A percentile compares a stretch with the other conserved stretches of the same genome.
Conservation (phyloP, 1,140 invertebrate species). For the Nixonia krombeini region DNA sequence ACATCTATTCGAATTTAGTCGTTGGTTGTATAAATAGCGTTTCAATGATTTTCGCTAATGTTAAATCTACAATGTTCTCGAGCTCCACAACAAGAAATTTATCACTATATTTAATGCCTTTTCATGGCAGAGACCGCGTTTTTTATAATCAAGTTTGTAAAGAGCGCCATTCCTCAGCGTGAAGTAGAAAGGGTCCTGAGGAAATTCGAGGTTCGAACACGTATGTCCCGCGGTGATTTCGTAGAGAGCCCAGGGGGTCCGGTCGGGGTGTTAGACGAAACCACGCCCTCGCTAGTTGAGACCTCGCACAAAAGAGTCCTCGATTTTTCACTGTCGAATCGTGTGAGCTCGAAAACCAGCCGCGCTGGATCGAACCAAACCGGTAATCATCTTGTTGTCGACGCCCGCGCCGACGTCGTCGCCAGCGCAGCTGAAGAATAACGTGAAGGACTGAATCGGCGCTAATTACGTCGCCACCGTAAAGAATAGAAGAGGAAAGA, state of each 20-base stretch:
- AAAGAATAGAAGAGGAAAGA: conserved; percentile 13
- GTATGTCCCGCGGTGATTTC: conserved; percentile 22
- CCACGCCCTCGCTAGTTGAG: conserved; percentile 37
- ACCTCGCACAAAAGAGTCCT: conserved; percentile 31
- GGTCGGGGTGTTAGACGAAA: conserved; percentile 25
- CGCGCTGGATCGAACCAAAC: conserved; percentile 20
- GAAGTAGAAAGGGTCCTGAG: conserved; percentile 7
- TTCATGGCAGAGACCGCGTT: background rate
- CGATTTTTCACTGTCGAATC: conserved; percentile 54
- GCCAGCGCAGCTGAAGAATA: conserved; percentile 50
- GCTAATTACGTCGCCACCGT: conserved; percentile 53
- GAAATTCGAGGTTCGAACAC: conserved; percentile 9
- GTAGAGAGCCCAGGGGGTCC: conserved; percentile 32
- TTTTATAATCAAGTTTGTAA: conserved; percentile 26
- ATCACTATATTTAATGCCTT: conserved; percentile 13
- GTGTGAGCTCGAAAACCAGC: conserved; percentile 30
- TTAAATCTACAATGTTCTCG: too few species aligned
- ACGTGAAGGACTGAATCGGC: conserved; percentile 54
- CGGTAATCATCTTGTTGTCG: conserved; percentile 60
- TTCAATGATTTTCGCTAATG: too few species aligned
- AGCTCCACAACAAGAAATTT: conserved; percentile 19
- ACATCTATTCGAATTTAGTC: too few species aligned
- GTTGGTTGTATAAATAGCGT: too few species aligned
- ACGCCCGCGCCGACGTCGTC: conserved; percentile 42
- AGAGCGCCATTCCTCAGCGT: background rate